phyloP scores from a whole-genome alignment of 1,140 invertebrate genomes.

The Linepithema humile region DNA sequence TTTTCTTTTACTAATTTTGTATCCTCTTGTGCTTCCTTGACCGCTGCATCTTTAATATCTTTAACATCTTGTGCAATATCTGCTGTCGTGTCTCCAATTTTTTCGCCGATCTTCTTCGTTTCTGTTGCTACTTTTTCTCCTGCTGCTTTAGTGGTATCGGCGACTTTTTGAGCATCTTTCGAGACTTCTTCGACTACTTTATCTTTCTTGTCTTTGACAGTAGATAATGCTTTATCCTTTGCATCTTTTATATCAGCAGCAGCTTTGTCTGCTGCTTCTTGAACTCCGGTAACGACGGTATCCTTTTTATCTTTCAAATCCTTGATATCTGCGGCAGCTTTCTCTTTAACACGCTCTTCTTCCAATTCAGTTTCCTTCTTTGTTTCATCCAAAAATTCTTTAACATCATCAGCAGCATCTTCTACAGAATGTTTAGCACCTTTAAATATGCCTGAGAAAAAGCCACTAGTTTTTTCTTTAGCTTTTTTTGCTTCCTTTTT shows the following conservation, averaged over 20 bases:
- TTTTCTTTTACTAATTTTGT: conserved; percentile 54
- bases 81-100: not conserved
- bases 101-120: conserved; percentile 15
- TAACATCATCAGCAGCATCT: conserved; percentile 75
- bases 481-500: too few relatives aligned
- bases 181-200: conserved; percentile 37
- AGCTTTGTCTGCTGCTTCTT: conserved; percentile 67
- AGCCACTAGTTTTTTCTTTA: too few relatives aligned
- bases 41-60: conserved; percentile 23
- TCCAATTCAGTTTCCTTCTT: conserved; percentile 70
- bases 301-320: conserved; percentile 45
- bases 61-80: not conserved
- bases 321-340: conserved; percentile 73
- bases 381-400: conserved; percentile 75
- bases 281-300: conserved; percentile 16
- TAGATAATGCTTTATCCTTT: conserved; percentile 16
- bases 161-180: conserved; percentile 28
- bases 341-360: conserved; percentile 55
- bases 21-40: conserved; percentile 60
- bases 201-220: conserved; percentile 12
- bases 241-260: conserved; percentile 20
- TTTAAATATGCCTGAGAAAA: too few relatives aligned
- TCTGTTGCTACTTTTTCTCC: conserved; percentile 1
- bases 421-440: conserved; percentile 74
- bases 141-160: conserved; percentile 23